phyloP scores from a whole-genome alignment of 2,797 vertebrate genomes.

The Nasua narica region DNA sequence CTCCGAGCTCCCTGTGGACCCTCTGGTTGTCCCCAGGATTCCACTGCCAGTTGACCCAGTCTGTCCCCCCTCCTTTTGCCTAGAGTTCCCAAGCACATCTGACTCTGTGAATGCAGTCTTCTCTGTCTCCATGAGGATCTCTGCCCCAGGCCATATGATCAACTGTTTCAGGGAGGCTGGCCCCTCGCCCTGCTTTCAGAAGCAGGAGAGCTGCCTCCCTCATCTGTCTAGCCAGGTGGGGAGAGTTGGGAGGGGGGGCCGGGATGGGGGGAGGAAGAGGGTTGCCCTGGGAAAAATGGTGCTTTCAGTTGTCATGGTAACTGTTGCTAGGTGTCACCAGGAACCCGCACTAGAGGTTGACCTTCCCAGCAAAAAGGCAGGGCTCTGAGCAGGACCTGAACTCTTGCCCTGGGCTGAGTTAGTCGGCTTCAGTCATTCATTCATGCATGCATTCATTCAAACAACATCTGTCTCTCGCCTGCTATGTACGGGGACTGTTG shows the following conservation, averaged over 20 bases:
- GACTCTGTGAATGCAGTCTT: not conserved
- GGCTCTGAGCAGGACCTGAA: constrained; percentile 28
- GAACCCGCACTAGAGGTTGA: not conserved
- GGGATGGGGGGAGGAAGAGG: too few relatives aligned
- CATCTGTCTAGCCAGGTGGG: constrained; percentile 22
- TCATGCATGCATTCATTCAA: not conserved
- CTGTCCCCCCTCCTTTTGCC: not conserved
- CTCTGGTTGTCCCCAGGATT: not conserved
- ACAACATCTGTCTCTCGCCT: not conserved
- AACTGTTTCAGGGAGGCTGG: not conserved
- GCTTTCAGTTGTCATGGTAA: constrained; percentile 64
- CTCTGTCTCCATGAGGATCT: constrained; percentile 25
- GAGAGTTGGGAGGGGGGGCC: not conserved
- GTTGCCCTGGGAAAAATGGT: constrained; percentile 46
- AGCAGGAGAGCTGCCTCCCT: not conserved
- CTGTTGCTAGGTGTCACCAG: constrained; percentile 56
- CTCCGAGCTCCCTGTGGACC: not conserved
- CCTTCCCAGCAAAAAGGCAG: constrained; percentile 25
- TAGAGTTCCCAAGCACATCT: not conserved
- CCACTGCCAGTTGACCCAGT: not conserved
- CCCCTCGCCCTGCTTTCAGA: not conserved
- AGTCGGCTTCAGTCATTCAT: not conserved
- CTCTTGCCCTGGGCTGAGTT: not conserved
- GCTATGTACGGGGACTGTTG: not conserved
- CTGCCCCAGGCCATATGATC: not conserved